Base-by-base conservation (phyloP, 2,113 vertebrate species). In the Callopanchax toddi region DNA sequence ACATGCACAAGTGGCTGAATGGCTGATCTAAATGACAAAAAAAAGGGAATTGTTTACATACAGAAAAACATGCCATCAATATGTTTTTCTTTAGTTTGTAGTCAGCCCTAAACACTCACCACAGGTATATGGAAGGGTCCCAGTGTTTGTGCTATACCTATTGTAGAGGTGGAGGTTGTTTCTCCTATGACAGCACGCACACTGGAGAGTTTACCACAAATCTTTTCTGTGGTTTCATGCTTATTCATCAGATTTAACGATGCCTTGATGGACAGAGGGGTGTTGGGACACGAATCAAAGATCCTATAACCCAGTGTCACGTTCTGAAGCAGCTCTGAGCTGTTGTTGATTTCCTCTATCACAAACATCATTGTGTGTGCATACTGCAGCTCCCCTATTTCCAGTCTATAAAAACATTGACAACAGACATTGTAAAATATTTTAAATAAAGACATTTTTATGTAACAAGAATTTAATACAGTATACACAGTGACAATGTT, bases 1-100 rank as follows among this genome's bases (percentile, higher is more conserved):
- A 84, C 92, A 93, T 18, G 90, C 91, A 81, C 92, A 93, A 1
- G 91, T 91, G 43, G 92, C 91, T 71, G 90, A 92, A 76, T 93
- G 91, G 73, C 92, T 93, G 65, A 93, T 87, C 92, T 93, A 83
- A 67, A 66, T 78, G n/a, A 65, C 13, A 71, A 55, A 6, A 74
- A 32, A 17, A 55, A 29, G 29, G n/a, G 51, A n/a, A 32, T 8
- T 32, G 29, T 32, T 32, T 32, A 9, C 29, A 32, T 8, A 32
- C 10, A 9, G 4, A 32, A 32, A 5, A 32, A 3, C 2, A 32
- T 6, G 5, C 29, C 29, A 32, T 32, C 29, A 32, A 32, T 32
- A 6, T 32, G 10, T 3, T 36, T 11, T 17, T 9, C 15, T 32
- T 29, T 29, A 55, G 22, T 50, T 52, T 5, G 39, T 59, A 23